Evolutionary conservation across 2,797 vertebrate genomes (phyloP).

Genomic region (Acestrorhynchus altus): DNA sequence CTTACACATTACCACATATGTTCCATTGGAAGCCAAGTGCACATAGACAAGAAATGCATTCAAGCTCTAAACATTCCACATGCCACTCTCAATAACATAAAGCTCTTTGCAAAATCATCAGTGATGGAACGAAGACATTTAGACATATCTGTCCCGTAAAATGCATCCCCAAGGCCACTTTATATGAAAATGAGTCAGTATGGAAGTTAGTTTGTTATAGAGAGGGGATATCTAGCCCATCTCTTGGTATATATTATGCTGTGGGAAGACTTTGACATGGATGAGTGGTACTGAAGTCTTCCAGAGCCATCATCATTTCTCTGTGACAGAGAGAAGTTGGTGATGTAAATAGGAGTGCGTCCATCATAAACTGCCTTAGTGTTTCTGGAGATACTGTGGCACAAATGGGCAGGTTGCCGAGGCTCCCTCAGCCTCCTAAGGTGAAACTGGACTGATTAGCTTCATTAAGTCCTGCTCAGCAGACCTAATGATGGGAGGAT

Average conservation of each 20-base stretch:
- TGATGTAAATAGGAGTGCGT: conserved; percentile 26
- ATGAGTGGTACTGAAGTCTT: conserved; percentile 33
- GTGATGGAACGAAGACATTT: conserved; percentile 21
- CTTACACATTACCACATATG: background rate
- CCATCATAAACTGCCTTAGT: conserved; percentile 28
- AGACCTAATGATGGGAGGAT: conserved; percentile 30
- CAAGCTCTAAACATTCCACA: conserved; percentile 6
- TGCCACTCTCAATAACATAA: conserved; percentile 28
- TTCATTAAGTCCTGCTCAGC: conserved; percentile 33
- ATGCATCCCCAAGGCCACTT: conserved; percentile 38
- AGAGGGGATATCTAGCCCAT: conserved; percentile 25
- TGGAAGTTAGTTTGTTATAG: conserved; percentile 37
- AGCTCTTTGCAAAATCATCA: conserved; percentile 31
- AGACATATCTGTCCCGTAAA: conserved; percentile 33
- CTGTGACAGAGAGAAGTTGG: conserved; percentile 36
- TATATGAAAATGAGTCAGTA: conserved; percentile 59
- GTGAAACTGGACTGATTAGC: conserved; percentile 49
- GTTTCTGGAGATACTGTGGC: conserved; percentile 23
- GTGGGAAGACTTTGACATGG: conserved; percentile 15
- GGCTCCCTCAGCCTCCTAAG: conserved; percentile 31
- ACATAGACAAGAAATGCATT: conserved; percentile 14
- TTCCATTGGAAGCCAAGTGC: background rate
- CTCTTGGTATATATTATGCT: conserved; percentile 13
- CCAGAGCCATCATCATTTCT: conserved; percentile 40
- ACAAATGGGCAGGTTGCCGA: conserved; percentile 8